Base-by-base conservation (phyloP, 2,797 vertebrate species). In the Helostoma temminkii region DNA sequence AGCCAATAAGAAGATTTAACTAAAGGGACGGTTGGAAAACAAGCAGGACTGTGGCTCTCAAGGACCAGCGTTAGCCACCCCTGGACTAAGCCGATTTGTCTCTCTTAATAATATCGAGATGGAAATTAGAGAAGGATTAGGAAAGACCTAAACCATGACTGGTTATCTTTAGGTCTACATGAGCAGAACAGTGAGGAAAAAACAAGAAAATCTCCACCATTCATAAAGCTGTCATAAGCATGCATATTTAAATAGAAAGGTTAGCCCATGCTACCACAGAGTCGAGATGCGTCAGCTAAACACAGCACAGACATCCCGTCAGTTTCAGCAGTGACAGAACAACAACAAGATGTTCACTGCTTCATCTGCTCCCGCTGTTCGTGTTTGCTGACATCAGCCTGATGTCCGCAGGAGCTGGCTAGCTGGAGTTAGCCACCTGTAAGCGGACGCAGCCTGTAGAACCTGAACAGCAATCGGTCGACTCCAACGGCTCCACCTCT, bases 401-500 rank as follows among this genome's bases (percentile, higher is more conserved):
- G 67, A 66, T 56, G 22, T 69, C 36, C 26, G 59, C 64, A 30
- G 66, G 74, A 69, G 59, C 52, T 34, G 74, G 56, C 18, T 53
- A 49, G 46, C 42, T 36, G 12, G 12, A 36, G 9, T 67, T 48
- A 48, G 34, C 74, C 18, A 26, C 39, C 53, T 67, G 45, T 57
- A 34, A 46, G 47, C 48, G 50, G 5, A 9, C 21, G 32, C 9
- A 22, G 7, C 39, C 55, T 45, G 30, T 16, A 39, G 52, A 37
- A 43, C 32, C 52, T 30, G 30, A 14, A 11, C 34, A 36, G 10
- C 4, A 3, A 14, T 36, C 34, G 14, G 34, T 36, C 34, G 10
- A 9, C 34, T 36, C 30, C 2, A 36, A 11, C 34, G 11, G 34
- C 34, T 11, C 3, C 34, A 36, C 34, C 34, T 36, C 12, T 11